Evolutionary conservation across 2,888 invertebrate species (phyloP).

Genomic region (Eupelmus urozonus): DNA sequence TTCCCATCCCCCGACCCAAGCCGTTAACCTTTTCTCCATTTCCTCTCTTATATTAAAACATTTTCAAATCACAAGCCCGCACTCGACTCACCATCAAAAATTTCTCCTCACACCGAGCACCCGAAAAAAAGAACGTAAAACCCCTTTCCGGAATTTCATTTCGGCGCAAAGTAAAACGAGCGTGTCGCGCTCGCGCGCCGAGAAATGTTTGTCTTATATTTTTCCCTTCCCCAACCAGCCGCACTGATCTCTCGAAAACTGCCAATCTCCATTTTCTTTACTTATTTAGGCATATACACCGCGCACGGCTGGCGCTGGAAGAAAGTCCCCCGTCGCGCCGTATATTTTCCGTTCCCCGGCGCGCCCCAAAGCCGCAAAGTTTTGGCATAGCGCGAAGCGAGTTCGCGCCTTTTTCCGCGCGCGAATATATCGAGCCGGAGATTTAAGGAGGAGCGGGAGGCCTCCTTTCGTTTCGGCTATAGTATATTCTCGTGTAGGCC

Average conservation of each 20-base stretch:
- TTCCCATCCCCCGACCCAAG: no score
- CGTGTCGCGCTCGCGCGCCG: not conserved
- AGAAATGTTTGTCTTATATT: conserved; percentile 16
- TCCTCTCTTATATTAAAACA: no score
- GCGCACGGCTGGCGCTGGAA: not conserved
- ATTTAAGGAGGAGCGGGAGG: conserved; percentile 61
- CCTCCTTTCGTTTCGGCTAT: conserved; percentile 53
- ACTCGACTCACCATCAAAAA: no score
- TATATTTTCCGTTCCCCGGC: conserved; percentile 42
- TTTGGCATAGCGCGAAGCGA: conserved; percentile 45
- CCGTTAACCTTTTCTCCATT: no score
- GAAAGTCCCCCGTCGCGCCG: conserved; percentile 40
- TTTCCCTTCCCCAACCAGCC: not conserved
- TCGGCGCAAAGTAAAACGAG: conserved; percentile 2
- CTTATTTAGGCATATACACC: conserved; percentile 30
- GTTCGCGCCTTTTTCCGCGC: conserved; percentile 31
- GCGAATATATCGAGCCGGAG: conserved; percentile 58
- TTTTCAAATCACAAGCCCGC: no score
- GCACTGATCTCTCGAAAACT: conserved; percentile 39
- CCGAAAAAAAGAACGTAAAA: no score
- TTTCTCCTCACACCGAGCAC: no score
- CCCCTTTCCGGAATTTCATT: no score
- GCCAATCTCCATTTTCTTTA: conserved; percentile 54
- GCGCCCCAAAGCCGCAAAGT: conserved; percentile 39
- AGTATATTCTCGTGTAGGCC: conserved; percentile 75